A percentile compares a stretch with the other conserved stretches of the same genome.
These are phyloP conservation scores for Netelia virgata DNA, from an alignment of 2,888 invertebrate species.

Conservation along the genomic window DNA sequence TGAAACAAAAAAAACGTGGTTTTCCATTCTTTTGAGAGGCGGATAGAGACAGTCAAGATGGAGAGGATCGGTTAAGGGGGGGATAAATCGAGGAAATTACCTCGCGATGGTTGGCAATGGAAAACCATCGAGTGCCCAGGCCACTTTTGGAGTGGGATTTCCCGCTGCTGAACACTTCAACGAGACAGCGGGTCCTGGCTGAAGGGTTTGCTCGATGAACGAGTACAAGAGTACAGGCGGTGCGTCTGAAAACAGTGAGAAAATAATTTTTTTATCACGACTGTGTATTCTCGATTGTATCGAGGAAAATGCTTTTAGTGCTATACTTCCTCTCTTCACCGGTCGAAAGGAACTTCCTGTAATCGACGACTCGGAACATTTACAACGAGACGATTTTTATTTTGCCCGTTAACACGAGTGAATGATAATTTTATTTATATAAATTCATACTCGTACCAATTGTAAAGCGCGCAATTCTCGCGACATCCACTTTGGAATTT, in stretches of 20 bases:
- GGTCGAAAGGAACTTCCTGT: too few relatives aligned
- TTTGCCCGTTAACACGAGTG: too few relatives aligned
- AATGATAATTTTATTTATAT: not conserved
- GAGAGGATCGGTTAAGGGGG: not conserved
- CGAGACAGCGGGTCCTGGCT: constrained; percentile 92
- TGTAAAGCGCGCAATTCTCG: not conserved
- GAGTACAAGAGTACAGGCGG: constrained; percentile 91
- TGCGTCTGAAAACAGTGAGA: constrained; percentile 87
- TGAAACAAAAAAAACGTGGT: not conserved
- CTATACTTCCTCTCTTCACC: too few relatives aligned
- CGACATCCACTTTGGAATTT: not conserved
- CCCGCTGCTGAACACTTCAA: constrained; percentile 91
- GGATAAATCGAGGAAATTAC: constrained; percentile 75
- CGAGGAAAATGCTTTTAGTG: too few relatives aligned
- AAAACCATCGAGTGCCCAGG: constrained; percentile 92
- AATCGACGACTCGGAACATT: too few relatives aligned
- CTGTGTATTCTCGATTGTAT: not conserved
- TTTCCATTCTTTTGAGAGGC: constrained; percentile 4
- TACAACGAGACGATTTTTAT: too few relatives aligned
- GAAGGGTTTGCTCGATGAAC: constrained; percentile 92
- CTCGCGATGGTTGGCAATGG: constrained; percentile 87
- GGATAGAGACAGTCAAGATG: not conserved
- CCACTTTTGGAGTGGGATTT: constrained; percentile 92
- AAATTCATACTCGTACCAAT: not conserved
- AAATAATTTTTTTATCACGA: constrained; percentile 29